phyloP scores from a whole-genome alignment of 2,797 vertebrate genomes.

The Melanitta fusca region DNA sequence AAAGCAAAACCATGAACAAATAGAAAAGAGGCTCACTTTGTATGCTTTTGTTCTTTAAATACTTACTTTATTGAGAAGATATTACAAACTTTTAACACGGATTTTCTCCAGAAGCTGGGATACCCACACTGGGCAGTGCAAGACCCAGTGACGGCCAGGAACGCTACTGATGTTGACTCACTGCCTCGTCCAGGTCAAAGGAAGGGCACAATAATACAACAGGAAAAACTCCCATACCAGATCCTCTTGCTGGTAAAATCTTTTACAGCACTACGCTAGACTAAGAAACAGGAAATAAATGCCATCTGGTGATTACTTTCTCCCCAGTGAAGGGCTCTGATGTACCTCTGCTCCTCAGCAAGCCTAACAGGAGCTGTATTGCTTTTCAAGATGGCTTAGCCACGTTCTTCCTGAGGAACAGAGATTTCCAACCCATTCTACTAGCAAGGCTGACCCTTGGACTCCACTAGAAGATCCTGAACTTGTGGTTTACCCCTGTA shows the following conservation, averaged over 20 bases:
- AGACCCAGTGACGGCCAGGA: not conserved
- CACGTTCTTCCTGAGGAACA: not conserved
- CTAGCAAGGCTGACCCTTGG: not conserved
- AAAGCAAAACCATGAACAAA: not conserved
- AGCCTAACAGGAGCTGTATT: not conserved
- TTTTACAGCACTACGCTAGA: accelerated
- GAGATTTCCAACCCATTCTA: not conserved
- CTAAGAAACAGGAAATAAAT: not conserved
- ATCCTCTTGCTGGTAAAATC: not conserved
- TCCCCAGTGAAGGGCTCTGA: not conserved
- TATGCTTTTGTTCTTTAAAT: not conserved
- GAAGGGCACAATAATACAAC: not conserved
- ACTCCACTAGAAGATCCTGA: not conserved
- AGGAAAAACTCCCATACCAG: not conserved
- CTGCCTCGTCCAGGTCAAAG: not conserved
- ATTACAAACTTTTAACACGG: not conserved
- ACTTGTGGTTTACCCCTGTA: not conserved
- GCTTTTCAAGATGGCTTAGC: not conserved
- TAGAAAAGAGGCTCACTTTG: not conserved
- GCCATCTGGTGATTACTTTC: not conserved
- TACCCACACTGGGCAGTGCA: not conserved
- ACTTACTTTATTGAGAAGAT: conserved; percentile 1
- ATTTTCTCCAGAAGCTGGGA: not conserved
- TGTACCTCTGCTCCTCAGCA: not conserved
- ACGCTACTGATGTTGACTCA: not conserved